A percentile compares a stretch with the other conserved stretches of the same genome.
Evolutionary conservation across 2,888 invertebrate species (phyloP).

Genomic region (Amblyjoppa proteus): DNA sequence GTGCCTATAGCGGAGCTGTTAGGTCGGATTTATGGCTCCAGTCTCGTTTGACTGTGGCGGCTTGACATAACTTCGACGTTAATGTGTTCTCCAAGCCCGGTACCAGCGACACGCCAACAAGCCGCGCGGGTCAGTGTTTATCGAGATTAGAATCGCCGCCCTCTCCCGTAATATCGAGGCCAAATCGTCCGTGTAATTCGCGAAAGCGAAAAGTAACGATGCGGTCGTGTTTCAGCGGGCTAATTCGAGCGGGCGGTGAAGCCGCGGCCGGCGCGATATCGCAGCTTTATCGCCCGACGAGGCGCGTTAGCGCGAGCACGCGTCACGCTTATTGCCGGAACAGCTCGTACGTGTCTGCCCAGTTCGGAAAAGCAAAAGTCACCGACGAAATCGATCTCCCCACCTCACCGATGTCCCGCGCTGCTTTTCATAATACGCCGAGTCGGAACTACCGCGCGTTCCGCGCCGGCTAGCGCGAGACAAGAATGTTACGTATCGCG

Average conservation of each 20-base stretch:
- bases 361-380: slow-evolving; percentile 41
- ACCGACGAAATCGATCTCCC: slow-evolving; percentile 41
- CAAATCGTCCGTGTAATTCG: slow-evolving; percentile 65
- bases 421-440: slow-evolving; percentile 4
- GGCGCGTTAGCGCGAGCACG: slow-evolving; percentile 53
- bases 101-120: slow-evolving; percentile 65
- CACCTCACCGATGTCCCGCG: neutral
- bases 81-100: slow-evolving; percentile 71
- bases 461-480: neutral
- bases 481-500: slow-evolving; percentile 30
- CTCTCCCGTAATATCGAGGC: slow-evolving; percentile 54
- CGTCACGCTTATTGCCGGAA: slow-evolving; percentile 57
- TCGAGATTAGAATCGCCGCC: slow-evolving; percentile 64
- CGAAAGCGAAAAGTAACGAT: slow-evolving; percentile 59
- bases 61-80: slow-evolving; percentile 76
- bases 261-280: slow-evolving; percentile 15
- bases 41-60: slow-evolving; percentile 70
- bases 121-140: slow-evolving; percentile 65
- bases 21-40: slow-evolving; percentile 76
- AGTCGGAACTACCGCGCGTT: neutral
- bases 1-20: slow-evolving; percentile 70
- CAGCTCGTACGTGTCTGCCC: neutral
- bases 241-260: slow-evolving; percentile 29
- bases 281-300: slow-evolving; percentile 55
- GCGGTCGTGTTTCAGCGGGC: slow-evolving; percentile 32